phyloP scores from a whole-genome alignment of 1,140 invertebrate genomes.

The Cotesia typhae region DNA sequence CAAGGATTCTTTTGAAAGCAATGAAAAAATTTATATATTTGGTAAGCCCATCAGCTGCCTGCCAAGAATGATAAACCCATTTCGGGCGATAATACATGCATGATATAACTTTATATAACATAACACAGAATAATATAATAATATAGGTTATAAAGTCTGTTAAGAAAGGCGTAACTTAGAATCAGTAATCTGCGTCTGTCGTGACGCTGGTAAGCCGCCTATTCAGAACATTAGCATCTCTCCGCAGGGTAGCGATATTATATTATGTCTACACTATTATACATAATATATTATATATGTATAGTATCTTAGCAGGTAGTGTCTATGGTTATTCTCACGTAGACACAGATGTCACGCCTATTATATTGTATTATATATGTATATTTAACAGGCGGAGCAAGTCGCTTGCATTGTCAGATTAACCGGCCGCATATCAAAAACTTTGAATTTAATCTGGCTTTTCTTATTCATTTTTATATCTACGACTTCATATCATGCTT shows the following conservation, averaged over 20 bases:
- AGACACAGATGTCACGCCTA: slow-evolving; percentile 7
- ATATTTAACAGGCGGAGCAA: slow-evolving; percentile 12
- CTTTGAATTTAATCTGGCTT: too few species aligned
- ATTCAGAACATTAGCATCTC: slow-evolving; percentile 40
- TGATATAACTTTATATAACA: too few species aligned
- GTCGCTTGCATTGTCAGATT: neutral
- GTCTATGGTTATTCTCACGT: neutral
- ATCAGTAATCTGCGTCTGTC: slow-evolving; percentile 35
- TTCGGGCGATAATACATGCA: too few species aligned
- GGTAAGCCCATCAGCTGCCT: neutral
- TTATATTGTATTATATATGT: neutral
- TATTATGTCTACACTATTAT: slow-evolving; percentile 28
- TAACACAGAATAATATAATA: too few species aligned
- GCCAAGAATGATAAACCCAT: slow-evolving; percentile 22
- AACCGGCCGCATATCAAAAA: neutral
- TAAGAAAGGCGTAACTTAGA: slow-evolving; percentile 21
- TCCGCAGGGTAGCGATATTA: slow-evolving; percentile 34
- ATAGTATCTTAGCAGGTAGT: neutral
- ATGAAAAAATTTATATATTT: too few species aligned
- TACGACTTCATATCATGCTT: too few species aligned
- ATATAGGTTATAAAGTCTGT: too few species aligned
- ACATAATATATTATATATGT: neutral
- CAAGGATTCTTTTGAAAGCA: too few species aligned
- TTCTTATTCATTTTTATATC: too few species aligned
- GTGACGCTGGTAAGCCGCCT: slow-evolving; percentile 29